phyloP scores from a whole-genome alignment of 1,140 invertebrate genomes.

The Orussus abietinus region DNA sequence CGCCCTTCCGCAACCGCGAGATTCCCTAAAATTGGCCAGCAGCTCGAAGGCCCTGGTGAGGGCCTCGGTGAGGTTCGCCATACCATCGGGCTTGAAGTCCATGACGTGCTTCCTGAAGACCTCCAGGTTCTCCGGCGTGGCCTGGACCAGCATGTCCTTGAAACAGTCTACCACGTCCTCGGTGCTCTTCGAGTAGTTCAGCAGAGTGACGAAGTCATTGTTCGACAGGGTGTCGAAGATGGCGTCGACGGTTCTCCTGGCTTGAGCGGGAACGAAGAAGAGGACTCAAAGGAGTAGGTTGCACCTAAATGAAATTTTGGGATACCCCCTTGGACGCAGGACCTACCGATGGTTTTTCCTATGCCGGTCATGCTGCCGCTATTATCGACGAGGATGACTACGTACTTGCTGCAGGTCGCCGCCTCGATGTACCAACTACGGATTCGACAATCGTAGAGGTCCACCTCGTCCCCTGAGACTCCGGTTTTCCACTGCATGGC shows the following conservation, averaged over 20 bases:
- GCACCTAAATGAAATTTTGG: not conserved
- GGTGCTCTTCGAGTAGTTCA: constrained; percentile 68
- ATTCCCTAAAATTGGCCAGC: constrained; percentile 64
- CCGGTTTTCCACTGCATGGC: constrained; percentile 55
- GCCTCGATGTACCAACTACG: constrained; percentile 95
- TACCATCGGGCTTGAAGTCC: constrained; percentile 66
- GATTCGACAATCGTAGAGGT: constrained; percentile 81
- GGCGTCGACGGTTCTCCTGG: constrained; percentile 74
- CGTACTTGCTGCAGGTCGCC: constrained; percentile 94
- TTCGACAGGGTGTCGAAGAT: constrained; percentile 95
- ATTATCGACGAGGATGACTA: constrained; percentile 91
- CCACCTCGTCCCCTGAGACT: constrained; percentile 38
- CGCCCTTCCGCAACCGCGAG: constrained; percentile 54
- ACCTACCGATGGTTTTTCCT: constrained; percentile 66
- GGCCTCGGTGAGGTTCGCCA: constrained; percentile 84
- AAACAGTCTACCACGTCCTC: constrained; percentile 77
- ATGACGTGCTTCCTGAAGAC: constrained; percentile 71
- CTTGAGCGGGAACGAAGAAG: constrained; percentile 43
- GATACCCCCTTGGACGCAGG: not conserved
- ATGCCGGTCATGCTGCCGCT: constrained; percentile 98
- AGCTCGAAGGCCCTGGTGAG: constrained; percentile 83
- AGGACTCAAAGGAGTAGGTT: not conserved
- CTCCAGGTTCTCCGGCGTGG: constrained; percentile 85
- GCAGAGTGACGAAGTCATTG: constrained; percentile 95
- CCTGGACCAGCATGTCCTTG: constrained; percentile 78